Base-by-base conservation (phyloP, 2,113 vertebrate genomes). In the Tamias sibiricus region DNA sequence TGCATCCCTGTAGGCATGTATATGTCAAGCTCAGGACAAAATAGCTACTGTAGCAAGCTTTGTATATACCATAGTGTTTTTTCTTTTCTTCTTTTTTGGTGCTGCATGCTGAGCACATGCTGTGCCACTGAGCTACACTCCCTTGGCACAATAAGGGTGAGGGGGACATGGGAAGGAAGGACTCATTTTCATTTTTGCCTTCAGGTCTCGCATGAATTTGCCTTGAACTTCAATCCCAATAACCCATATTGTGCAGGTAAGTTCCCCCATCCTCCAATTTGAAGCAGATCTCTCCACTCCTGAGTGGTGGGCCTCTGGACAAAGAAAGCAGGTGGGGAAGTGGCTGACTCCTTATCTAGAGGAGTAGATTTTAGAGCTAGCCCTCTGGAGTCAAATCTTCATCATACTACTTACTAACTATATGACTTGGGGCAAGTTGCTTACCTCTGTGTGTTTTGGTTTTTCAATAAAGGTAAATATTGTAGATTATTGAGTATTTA, bases 191-290 rank as follows among this genome's bases (percentile, higher is more conserved):
- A 72, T 98, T 95, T 22, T 90, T 35, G 94, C 88, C 94, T 90
- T 26, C 97, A 99, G 99, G 99, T 99, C 11, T 99, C 99, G 71
- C 99, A 99, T 91, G 99, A 99, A 97, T 99, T 99, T 97, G 98
- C 99, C 76, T 98, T 99, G 98, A 99, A 99, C 98, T 99, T 99
- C 98, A 99, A 99, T 95, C 98, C 99, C 76, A 98, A 74, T 90
- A 99, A 98, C 85, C 99, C 99, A 1, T 99, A 99, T 47, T 99
- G 99, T 96, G 97, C 99, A 99, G 99, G 99, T 99, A 98, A 97
- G 97, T 12, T 44, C 62, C 24, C 62, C 22, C 0, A 16, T 47
- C 37, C 20, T 75, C n/a, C 64, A 72, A 2, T 24, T 8, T 80
- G 42, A 82, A 40, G 6, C 47, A 72, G 16, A 22, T 95, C 59